Conservation (phyloP, 1,140 invertebrate genomes). For the Drosophila rhopaloa region DNA sequence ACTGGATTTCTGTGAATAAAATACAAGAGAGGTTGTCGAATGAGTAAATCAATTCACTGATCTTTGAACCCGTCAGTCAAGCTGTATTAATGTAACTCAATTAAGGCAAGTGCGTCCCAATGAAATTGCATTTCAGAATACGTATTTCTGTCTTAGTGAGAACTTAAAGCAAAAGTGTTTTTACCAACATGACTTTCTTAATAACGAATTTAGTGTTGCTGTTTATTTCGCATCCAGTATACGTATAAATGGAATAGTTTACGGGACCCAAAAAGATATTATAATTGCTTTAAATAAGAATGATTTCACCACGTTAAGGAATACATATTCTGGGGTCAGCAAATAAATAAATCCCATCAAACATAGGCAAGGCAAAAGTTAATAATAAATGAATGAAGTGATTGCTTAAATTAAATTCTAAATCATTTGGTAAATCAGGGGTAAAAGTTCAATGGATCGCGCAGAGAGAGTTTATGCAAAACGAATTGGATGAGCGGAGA, state of each 20-base stretch:
- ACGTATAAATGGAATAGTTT: too few species aligned
- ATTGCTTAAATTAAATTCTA: not conserved
- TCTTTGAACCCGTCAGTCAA: conserved; percentile 8
- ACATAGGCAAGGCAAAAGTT: too few species aligned
- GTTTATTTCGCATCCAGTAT: too few species aligned
- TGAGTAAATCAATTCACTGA: conserved; percentile 10
- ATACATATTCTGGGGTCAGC: too few species aligned
- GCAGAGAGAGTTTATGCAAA: conserved; percentile 5
- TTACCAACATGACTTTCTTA: too few species aligned
- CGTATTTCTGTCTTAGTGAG: too few species aligned
- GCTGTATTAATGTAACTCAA: conserved; percentile 17
- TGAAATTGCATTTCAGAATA: not conserved
- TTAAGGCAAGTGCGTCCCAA: conserved; percentile 1
- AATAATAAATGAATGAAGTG: not conserved
- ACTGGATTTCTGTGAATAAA: conserved; percentile 71
- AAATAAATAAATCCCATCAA: too few species aligned
- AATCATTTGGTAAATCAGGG: not conserved
- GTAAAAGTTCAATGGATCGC: conserved; percentile 13
- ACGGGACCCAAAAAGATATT: too few species aligned
- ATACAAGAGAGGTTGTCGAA: not conserved
- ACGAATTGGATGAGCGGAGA: conserved; percentile 11
- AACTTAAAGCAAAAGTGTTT: not conserved
- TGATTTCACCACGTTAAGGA: too few species aligned
- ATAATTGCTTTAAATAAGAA: too few species aligned
- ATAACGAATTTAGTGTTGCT: too few species aligned